These are phyloP conservation scores for Pristionchus fissidentatus DNA, from an alignment of 2,888 invertebrate genomes.

Conservation along the genomic window DNA sequence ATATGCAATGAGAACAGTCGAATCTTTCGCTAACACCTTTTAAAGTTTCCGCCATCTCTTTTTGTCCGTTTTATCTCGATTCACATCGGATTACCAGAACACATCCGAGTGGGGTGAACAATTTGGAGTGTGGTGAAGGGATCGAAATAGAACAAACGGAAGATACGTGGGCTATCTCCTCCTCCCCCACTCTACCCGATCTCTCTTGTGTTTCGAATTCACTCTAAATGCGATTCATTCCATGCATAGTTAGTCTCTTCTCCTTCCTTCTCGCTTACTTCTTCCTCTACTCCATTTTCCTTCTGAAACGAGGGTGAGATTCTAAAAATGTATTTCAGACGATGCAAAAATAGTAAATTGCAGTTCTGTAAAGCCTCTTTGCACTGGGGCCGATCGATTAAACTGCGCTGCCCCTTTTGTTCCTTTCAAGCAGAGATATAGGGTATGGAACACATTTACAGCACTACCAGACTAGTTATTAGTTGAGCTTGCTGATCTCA, in stretches of 20 bases:
- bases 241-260: slow-evolving; percentile 32
- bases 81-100: too few relatives aligned
- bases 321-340: neutral
- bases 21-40: too few relatives aligned
- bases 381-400: neutral
- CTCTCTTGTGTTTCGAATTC: too few relatives aligned
- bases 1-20: too few relatives aligned
- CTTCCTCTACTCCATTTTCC: neutral
- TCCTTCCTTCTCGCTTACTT: neutral
- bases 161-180: neutral
- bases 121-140: too few relatives aligned
- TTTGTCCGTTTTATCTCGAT: too few relatives aligned
- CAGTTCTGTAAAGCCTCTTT: neutral
- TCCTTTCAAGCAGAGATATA: slow-evolving; percentile 48
- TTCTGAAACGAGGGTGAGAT: neutral
- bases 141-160: too few relatives aligned
- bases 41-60: too few relatives aligned
- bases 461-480: too few relatives aligned
- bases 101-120: too few relatives aligned
- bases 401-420: slow-evolving; percentile 43
- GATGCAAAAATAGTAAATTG: neutral
- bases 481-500: too few relatives aligned
- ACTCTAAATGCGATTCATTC: slow-evolving; percentile 2
- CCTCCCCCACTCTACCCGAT: neutral
- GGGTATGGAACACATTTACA: too few relatives aligned